phyloP scores from a whole-genome alignment of 2,888 invertebrate genomes.

The Macrophya annulata region DNA sequence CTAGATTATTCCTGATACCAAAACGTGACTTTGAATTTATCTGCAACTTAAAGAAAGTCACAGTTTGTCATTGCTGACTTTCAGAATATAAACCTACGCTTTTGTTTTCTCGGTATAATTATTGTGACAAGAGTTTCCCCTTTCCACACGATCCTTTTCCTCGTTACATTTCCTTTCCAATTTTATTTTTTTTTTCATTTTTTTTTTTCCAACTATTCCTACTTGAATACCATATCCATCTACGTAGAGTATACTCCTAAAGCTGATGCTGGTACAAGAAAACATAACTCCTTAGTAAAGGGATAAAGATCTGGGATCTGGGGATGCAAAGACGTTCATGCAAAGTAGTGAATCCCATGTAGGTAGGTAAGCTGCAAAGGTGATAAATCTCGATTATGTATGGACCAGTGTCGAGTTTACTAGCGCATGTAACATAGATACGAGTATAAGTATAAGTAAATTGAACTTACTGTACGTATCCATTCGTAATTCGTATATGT shows the following conservation, averaged over 20 bases:
- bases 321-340: slow-evolving; percentile 16
- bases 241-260: background rate
- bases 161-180: background rate
- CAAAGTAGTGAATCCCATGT: slow-evolving; percentile 33
- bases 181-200: background rate
- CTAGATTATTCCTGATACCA: slow-evolving; percentile 2
- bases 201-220: background rate
- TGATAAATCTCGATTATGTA: slow-evolving; percentile 42
- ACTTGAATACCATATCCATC: background rate
- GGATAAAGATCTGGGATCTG: slow-evolving; percentile 5
- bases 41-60: slow-evolving; percentile 23
- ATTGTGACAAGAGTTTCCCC: background rate
- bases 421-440: slow-evolving; percentile 41
- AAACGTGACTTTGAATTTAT: slow-evolving; percentile 27
- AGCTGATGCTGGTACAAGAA: slow-evolving; percentile 1
- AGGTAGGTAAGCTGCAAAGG: slow-evolving; percentile 1
- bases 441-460: background rate
- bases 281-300: slow-evolving; percentile 8
- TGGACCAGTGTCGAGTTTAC: slow-evolving; percentile 44
- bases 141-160: background rate
- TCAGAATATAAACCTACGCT: slow-evolving; percentile 12
- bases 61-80: slow-evolving; percentile 24
- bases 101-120: background rate
- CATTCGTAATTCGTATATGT: slow-evolving; percentile 30
- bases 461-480: slow-evolving; percentile 2